A percentile compares a stretch with the other conserved stretches of the same genome.
Conservation (phyloP, 2,888 invertebrate genomes). For the Lithophane ornitopus region DNA sequence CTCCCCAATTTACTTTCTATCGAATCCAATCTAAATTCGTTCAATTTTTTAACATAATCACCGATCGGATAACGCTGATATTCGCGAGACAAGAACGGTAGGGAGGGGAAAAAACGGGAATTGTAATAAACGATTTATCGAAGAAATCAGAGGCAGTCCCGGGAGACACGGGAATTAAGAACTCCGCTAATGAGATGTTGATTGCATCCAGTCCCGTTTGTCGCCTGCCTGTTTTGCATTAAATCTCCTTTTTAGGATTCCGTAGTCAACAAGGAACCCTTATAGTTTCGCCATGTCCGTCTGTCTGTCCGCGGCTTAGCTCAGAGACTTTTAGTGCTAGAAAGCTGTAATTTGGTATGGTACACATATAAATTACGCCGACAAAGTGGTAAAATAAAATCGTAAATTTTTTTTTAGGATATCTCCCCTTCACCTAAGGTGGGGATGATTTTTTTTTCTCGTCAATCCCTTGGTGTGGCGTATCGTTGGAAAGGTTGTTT, state of each 20-base stretch:
- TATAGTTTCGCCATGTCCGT: too few species aligned
- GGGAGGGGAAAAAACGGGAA: slow-evolving; percentile 74
- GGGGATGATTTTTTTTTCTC: too few species aligned
- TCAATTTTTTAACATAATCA: slow-evolving; percentile 84
- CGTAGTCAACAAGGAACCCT: too few species aligned
- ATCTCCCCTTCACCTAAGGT: too few species aligned
- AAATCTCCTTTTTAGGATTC: slow-evolving; percentile 76
- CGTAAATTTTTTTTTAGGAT: too few species aligned
- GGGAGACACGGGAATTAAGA: slow-evolving; percentile 85
- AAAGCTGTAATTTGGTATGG: too few species aligned
- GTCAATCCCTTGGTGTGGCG: too few species aligned
- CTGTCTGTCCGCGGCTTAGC: too few species aligned
- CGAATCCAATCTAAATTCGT: slow-evolving; percentile 79
- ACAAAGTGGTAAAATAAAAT: too few species aligned
- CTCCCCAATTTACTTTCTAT: slow-evolving; percentile 79
- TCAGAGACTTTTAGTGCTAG: too few species aligned
- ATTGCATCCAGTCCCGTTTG: slow-evolving; percentile 86
- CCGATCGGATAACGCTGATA: slow-evolving; percentile 79
- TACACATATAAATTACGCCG: too few species aligned
- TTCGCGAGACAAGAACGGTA: slow-evolving; percentile 77
- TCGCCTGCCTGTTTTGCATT: slow-evolving; percentile 81
- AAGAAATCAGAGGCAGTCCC: slow-evolving; percentile 81
- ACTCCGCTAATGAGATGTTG: slow-evolving; percentile 89
- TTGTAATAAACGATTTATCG: slow-evolving; percentile 86
- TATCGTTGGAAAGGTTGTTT: too few species aligned